These are phyloP conservation scores for Dreissena polymorpha DNA, from an alignment of 1,140 invertebrate genomes.

Conservation along the genomic window DNA sequence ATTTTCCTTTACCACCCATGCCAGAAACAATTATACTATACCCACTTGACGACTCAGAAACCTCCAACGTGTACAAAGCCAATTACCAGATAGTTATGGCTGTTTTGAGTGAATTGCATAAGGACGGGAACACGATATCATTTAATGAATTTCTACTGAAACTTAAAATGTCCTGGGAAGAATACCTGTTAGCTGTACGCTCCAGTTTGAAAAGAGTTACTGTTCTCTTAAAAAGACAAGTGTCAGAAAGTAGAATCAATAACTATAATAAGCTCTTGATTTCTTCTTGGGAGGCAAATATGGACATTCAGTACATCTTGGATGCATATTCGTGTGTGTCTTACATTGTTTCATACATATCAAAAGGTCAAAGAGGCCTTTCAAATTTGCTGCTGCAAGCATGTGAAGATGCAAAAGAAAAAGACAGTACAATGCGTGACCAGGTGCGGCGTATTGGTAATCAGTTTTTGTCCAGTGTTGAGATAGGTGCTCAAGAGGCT, in stretches of 20 bases:
- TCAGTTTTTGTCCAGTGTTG: conserved; percentile 36
- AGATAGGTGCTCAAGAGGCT: conserved; percentile 25
- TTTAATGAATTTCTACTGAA: conserved; percentile 35
- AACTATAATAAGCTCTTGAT: conserved; percentile 48
- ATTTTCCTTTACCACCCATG: conserved; percentile 58
- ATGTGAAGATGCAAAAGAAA: conserved; percentile 53
- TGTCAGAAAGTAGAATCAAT: conserved; percentile 45
- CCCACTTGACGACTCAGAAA: conserved; percentile 20
- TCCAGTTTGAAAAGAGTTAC: conserved; percentile 23
- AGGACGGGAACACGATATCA: not conserved
- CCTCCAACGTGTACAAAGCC: not conserved
- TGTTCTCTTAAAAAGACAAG: conserved; percentile 34
- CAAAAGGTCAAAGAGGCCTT: conserved; percentile 61
- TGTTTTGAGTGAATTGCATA: conserved; percentile 5
- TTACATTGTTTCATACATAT: conserved; percentile 61
- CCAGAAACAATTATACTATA: conserved; percentile 55
- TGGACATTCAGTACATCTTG: conserved; percentile 59
- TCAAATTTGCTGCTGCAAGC: conserved; percentile 54
- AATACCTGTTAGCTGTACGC: not conserved
- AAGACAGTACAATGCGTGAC: conserved; percentile 51
- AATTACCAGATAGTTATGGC: not conserved
- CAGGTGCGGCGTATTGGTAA: conserved; percentile 39
- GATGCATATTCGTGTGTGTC: conserved; percentile 63
- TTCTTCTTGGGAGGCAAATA: conserved; percentile 54
- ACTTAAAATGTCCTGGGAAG: conserved; percentile 18